Conservation (phyloP, 30 jellyfish, hydroid and myxozoan species). For the Nemopilema nomurai region DNA sequence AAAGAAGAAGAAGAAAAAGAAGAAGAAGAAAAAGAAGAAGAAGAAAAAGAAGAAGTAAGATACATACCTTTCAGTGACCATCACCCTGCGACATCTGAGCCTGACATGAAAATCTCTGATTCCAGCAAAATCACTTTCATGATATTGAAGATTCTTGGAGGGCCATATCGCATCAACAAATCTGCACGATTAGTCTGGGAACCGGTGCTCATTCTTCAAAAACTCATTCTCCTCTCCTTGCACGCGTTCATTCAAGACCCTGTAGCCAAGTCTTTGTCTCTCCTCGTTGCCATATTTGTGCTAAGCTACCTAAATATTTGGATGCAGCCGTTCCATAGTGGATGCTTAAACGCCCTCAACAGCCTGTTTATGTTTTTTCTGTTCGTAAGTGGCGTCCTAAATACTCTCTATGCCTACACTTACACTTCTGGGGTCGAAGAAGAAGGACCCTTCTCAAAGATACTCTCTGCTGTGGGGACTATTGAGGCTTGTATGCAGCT, state of each 20-base stretch:
- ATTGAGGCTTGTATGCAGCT: background rate
- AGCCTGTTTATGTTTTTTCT: background rate
- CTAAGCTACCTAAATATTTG: background rate
- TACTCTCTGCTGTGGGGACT: background rate
- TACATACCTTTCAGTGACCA: background rate
- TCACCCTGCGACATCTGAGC: background rate
- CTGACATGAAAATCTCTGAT: background rate
- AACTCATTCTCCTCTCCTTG: background rate
- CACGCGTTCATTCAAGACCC: conserved; percentile 1
- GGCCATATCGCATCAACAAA: background rate
- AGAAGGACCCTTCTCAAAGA: background rate
- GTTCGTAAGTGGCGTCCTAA: background rate
- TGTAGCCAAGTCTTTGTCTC: conserved; percentile 2
- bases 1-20: background rate
- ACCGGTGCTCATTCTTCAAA: conserved; percentile 3
- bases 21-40: background rate
- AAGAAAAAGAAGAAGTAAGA: background rate
- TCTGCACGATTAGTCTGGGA: background rate
- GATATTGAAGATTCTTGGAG: conserved; percentile 4
- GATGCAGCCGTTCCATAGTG: conserved; percentile 1
- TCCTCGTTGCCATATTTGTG: background rate
- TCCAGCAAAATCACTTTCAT: background rate
- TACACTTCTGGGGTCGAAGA: background rate
- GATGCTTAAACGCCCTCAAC: background rate
- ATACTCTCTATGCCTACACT: conserved; percentile 4